Evolutionary conservation across 2,113 vertebrate genomes (phyloP), one percentile per base, ranked within the genome.

Genomic region (Osmerus mordax): DNA sequence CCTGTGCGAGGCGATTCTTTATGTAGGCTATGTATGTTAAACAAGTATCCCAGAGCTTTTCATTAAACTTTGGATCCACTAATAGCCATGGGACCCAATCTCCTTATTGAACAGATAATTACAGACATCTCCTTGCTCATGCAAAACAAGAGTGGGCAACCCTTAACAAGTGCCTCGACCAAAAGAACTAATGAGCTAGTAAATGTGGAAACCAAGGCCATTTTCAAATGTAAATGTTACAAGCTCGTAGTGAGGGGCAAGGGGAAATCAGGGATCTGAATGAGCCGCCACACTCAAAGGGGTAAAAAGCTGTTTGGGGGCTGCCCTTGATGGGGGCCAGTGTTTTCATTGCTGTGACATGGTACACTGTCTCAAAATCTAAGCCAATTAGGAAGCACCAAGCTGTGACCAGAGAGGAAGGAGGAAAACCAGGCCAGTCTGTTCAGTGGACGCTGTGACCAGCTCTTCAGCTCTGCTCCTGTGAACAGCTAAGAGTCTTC

Each of bases 381-480:
- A 88, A 95, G 89, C 88, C 90, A 91, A 93, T 94, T 93, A 93
- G 91, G 92, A 90, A 78, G 80, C 90, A 83, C 72, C 79, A 84
- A 79, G 86, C 83, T 84, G 81, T 88, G 89, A 90, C 80, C 84
- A 55, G 8, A 19, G 60, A 63, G 76, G 84, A 80, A 78, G 84
- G 85, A 78, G 86, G 41, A 71, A 88, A 87, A 88, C 87, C 87
- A 12, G 28, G 53, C 84, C 84, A 82, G 79, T 56, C 73, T 80
- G 76, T 74, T 86, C 84, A 73, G 84, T 89, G 91, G 90, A 91
- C 74, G 87, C 76, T 73, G 65, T 72, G 74, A 85, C 84, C 85
- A 78, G 87, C 80, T 82, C 84, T 76, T 78, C 78, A 79, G 69
- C 19, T 69, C 81, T 67, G 61, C 83, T 58, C 77, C 61, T 80